These are phyloP conservation scores for Tachina fera DNA, from an alignment of 2,888 invertebrate genomes.

Conservation along the genomic window DNA sequence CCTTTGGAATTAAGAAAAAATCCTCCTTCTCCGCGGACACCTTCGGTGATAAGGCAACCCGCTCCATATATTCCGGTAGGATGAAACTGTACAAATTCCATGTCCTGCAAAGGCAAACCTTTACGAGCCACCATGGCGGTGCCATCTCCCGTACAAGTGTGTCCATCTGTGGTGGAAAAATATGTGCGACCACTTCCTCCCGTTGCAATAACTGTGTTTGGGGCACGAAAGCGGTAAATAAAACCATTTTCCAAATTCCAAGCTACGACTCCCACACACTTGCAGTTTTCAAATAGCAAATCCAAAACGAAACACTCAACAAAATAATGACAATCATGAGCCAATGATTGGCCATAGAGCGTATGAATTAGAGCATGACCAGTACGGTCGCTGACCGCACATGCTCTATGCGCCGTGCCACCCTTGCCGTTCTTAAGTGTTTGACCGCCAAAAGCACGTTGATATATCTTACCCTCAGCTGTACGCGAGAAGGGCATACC, in stretches of 20 bases:
- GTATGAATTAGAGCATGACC: conserved; percentile 99
- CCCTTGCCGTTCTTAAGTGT: conserved; percentile 98
- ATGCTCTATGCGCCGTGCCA: conserved; percentile 96
- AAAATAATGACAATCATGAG: conserved; percentile 98
- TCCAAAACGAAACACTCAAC: conserved; percentile 99
- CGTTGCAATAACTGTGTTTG: conserved; percentile 89
- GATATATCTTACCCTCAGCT: conserved; percentile 97
- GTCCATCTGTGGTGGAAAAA: conserved; percentile 99
- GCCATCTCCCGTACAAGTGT: conserved; percentile 98
- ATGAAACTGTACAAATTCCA: conserved; percentile 99
- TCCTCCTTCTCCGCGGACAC: conserved; percentile 97
- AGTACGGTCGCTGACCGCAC: conserved; percentile 98
- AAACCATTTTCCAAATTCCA: conserved; percentile 97
- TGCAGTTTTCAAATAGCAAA: conserved; percentile 96
- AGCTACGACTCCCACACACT: conserved; percentile 95
- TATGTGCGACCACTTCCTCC: conserved; percentile 95
- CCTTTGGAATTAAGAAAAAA: conserved; percentile 98
- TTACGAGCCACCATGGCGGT: conserved; percentile 97
- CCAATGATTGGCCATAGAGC: conserved; percentile 96
- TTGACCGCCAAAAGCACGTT: conserved; percentile 99
- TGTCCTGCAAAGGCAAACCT: conserved; percentile 95
- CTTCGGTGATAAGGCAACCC: conserved; percentile 98
- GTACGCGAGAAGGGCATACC: conserved; percentile 99
- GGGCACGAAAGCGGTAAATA: conserved; percentile 90
- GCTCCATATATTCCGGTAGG: conserved; percentile 99